Evolutionary conservation across 1,140 invertebrate genomes (phyloP), one percentile per base, ranked within the genome.

Genomic region (Tribolium castaneum): DNA sequence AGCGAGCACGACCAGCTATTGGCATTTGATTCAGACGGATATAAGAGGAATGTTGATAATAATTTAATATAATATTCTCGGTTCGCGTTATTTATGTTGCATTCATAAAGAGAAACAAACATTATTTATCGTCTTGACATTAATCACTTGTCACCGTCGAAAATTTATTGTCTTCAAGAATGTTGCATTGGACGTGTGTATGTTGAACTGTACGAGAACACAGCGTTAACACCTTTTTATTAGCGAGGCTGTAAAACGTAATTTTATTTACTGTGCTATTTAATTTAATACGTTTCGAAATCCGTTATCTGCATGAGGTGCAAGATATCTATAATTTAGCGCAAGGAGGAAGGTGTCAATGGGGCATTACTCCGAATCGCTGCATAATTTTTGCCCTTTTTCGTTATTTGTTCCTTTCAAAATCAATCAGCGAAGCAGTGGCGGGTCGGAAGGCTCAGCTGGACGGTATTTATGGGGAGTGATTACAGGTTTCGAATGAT

Each of bases 401-500:
- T 62, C 22, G 34, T 10, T 16, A 30, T 45, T 45, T 45, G 7
- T 35, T 66, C 13, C 10, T 66, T 30, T 35, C 25, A 66, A 80
- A 81, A 76, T 78, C 80, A 78, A 81, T 83, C 78, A 80, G 75
- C 4, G 39, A 78, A 81, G 81, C 78, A 77, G 75, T 52, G 56
- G 62, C 56, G 54, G 56, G 52, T 25, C 77, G 72, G 77, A 78
- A 77, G 59, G 79, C 79, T 66, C 77, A 77, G 72, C 74, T 76
- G 82, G 80, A 77, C 81, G 79, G 75, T 83, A 84, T 84, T 84
- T 84, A 84, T 83, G 80, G 82, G 78, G 74, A 72, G 82, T 84
- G 84, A 85, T 85, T 85, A 83, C 83, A 82, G 84, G 84, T 82
- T 82, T 77, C 72, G 70, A 80, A 84, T 85, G 84, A 85, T 85